Evolutionary conservation across 2,113 vertebrate genomes (phyloP).

Genomic region (Peucedramus taeniatus): DNA sequence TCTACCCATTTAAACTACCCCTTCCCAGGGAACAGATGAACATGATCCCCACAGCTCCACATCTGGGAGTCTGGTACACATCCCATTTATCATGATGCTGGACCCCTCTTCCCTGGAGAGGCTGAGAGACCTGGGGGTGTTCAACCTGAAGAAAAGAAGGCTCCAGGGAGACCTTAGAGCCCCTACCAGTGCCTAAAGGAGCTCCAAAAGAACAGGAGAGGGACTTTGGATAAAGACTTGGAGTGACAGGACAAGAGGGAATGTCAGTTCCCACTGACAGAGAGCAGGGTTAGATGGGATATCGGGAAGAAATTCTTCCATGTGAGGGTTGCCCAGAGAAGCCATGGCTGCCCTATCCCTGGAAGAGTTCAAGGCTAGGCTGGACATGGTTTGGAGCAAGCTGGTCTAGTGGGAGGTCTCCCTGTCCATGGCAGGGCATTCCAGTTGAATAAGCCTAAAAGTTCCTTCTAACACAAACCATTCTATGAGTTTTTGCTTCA

Average conservation of each 20-base stretch:
- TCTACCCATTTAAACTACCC: neutral
- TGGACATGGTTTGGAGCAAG: neutral
- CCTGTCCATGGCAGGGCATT: neutral
- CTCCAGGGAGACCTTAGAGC: neutral
- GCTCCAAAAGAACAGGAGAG: neutral
- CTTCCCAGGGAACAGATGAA: neutral
- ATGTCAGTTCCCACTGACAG: neutral
- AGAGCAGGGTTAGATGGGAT: neutral
- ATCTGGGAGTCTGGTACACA: no score
- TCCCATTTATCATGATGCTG: neutral
- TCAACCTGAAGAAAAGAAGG: neutral
- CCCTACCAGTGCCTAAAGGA: neutral
- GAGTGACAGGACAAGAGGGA: neutral
- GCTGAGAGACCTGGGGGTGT: neutral
- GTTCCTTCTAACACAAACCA: neutral
- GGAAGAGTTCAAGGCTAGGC: neutral
- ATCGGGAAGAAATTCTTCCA: neutral
- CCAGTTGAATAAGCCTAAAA: neutral
- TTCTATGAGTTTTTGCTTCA: neutral
- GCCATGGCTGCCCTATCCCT: neutral
- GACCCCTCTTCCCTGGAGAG: neutral
- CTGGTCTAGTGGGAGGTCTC: neutral
- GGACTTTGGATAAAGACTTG: neutral
- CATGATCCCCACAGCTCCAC: neutral
- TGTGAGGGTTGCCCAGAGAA: neutral